phyloP scores from a whole-genome alignment of 2,888 invertebrate genomes.

The Schizaphis graminum region DNA sequence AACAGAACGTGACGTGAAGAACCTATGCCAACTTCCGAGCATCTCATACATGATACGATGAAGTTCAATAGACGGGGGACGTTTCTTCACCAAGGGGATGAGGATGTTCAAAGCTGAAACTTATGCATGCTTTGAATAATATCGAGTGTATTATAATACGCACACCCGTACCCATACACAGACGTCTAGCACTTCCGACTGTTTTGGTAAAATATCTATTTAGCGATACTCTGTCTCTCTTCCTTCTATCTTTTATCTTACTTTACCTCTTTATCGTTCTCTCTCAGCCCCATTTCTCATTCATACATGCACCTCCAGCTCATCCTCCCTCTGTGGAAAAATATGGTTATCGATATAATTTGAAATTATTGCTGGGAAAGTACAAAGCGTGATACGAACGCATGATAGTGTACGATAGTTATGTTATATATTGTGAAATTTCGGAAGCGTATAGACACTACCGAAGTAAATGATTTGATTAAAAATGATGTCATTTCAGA shows the following conservation, averaged over 20 bases:
- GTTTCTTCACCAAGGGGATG: slow-evolving; percentile 14
- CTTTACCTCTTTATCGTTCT: not conserved
- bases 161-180: not conserved
- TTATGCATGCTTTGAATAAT: slow-evolving; percentile 62
- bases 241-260: not conserved
- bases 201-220: slow-evolving; percentile 56
- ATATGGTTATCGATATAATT: not conserved
- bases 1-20: slow-evolving; percentile 57
- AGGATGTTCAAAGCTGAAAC: slow-evolving; percentile 53
- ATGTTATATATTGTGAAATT: not conserved
- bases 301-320: not conserved
- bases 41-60: slow-evolving; percentile 37
- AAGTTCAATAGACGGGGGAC: slow-evolving; percentile 43
- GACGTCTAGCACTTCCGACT: slow-evolving; percentile 47
- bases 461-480: not conserved
- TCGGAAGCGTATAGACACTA: not conserved
- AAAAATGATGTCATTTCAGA: not conserved
- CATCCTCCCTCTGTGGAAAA: not conserved
- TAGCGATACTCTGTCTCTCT: not conserved
- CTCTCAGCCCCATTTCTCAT: not conserved
- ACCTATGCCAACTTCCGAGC: slow-evolving; percentile 38
- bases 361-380: not conserved
- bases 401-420: not conserved
- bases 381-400: not conserved
- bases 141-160: slow-evolving; percentile 46